Base-by-base conservation (phyloP, 2,113 vertebrate species). In the Willisornis vidua region DNA sequence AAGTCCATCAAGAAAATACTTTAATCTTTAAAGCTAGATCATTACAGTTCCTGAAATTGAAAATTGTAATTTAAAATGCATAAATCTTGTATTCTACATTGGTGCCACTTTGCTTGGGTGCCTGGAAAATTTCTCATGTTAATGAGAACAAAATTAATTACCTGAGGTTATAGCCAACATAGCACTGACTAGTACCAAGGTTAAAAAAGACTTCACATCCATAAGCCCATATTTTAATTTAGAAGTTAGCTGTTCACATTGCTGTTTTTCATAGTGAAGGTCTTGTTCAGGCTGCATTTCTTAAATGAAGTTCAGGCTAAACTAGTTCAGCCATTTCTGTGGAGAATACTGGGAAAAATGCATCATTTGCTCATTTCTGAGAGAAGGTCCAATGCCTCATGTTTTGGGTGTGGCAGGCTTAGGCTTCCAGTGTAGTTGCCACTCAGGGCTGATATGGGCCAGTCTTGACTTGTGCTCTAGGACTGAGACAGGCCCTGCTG, bases 381-480 rank as follows among this genome's bases (percentile, higher is more conserved):
- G 51, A 24, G 70, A 54, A 67, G 20, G 17, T 71, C 23, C 8
- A 16, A 29, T 63, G 46, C 31, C 25, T 62, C 12, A 1, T 77
- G 59, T 46, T 80, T 77, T 52, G 59, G 10, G 13, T 46, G 41
- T 4, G 1, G 13, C 41, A 43, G 31, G 12, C 72, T 77, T 70
- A 67, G 57, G 31, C 33, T 67, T 37, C 67, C 73, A 33, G 5
- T 12, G 6, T 45, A 35, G 19, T 75, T 52, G 39, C 25, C 2
- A 1, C 17, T 85, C 16, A 12, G 43, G 62, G 14, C 62, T 85
- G 65, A 18, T 49, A 15, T 0, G 1, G 39, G 33, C n/a, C 66
- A 52, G 43, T 28, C 58, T 35, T 4, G 1, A 22, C 8, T 25
- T 6, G 1, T 15, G 16, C 20, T 46, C 23, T 75, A 24, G 35